Base-by-base conservation (phyloP, 2,888 invertebrate species). In the Anarsia innoxiella region DNA sequence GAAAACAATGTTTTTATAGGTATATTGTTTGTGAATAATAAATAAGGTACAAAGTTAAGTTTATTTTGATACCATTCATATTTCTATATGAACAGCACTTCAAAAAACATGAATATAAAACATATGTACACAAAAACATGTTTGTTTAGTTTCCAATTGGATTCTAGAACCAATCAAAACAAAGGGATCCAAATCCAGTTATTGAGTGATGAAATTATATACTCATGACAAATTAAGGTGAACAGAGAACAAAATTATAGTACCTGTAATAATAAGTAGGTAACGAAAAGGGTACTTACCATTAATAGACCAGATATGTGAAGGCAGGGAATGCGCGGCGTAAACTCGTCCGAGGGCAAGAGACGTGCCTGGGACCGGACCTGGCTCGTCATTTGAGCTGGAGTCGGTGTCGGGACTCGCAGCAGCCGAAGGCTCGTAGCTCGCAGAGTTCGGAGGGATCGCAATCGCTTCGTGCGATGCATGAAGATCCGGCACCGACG, bases 241-340 rank as follows among this genome's bases (percentile, higher is more conserved):
- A 26, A 2, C 1, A 11, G 11, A 26, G 8, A 15, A 12, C 19
- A 8, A 19, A 8, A 19, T 19, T 19, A 5, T 19, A 5, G n/a
- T n/a, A n/a, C n/a, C n/a, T n/a, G n/a, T n/a, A n/a, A n/a, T n/a
- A n/a, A n/a, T n/a, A n/a, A 9, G 10, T 25, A 19, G 8, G 1
- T 19, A 31, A n/a, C 3, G 25, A 15, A 11, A 5, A 19, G n/a
- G 27, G 23, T 12, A 70, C 91, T 90, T 72, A 94, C 94, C 95
- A 77, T 95, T 94, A 60, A 95, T 87, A 55, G 95, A 94, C 94
- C 94, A 95, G 86, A 95, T 94, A 82, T 95, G 95, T 55, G 94
- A 93, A 66, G 95, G 95, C 83, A 95, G 86, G 58, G 94, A 95
- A 76, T 95, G 94, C 57, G 95, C 94, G 43, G 94, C 92, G 66